Evolutionary conservation across 2,797 vertebrate genomes (phyloP), one percentile per base, ranked within the genome.

Genomic region (Eurystomus glaucurus): DNA sequence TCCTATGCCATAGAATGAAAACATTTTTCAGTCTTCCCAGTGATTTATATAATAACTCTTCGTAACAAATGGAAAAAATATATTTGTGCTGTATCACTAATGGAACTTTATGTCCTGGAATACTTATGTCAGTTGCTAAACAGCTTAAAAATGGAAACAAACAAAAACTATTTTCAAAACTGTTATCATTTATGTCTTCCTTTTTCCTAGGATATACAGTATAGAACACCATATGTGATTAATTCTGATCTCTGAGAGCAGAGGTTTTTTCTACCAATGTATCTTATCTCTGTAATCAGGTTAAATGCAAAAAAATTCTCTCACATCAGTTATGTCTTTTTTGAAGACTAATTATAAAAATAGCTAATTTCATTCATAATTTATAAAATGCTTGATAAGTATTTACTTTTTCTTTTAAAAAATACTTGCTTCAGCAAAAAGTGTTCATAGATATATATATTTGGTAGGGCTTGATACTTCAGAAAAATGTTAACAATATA

Each of bases 311-410:
- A 43, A 26, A 26, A 37, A 37, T 37, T 37, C n/a, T 37, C 37
- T 37, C 37, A 37, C 37, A 11, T 37, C 37, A 37, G 37, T 11
- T 37, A 37, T 37, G 65, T 69, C 35, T 74, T 48, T 88, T 83
- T 91, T 81, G 35, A 94, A 65, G 71, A 35, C 29, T 69, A 72
- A 61, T 88, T 86, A 50, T 35, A 79, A 90, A 90, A 94, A 61
- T 1, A 60, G 95, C 69, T 64, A 82, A 61, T 87, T 89, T 80
- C 3, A 60, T 77, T 57, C 23, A 66, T 11, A 72, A 69, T 46
- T 70, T 21, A 46, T 43, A 72, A 87, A 85, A 43, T 7, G 5
- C 10, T 84, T 87, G 15, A 7, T 43, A 78, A 60, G 3, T n/a
- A 60, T 61, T 80, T 88, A 51, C 16, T 7, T 69, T 35, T 14